Evolutionary conservation across 2,888 invertebrate species (phyloP).

Genomic region (Allophyes oxyacanthae): DNA sequence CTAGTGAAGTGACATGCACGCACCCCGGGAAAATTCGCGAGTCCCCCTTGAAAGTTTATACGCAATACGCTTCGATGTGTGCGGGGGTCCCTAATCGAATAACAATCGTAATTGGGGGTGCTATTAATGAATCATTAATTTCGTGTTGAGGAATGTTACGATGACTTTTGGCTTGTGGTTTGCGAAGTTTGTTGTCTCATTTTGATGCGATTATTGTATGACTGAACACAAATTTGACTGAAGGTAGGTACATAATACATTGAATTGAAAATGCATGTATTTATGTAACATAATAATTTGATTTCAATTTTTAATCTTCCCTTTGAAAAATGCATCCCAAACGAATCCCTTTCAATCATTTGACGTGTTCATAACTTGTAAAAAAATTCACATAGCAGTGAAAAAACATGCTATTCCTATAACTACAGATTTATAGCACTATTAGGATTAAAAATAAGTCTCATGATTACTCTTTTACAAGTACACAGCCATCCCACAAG

Average conservation of each 20-base stretch:
- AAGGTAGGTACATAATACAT: neutral
- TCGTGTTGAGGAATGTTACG: slow-evolving; percentile 64
- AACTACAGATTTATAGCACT: too few species aligned
- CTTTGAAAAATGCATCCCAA: too few species aligned
- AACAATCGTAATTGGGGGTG: slow-evolving; percentile 76
- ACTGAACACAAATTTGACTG: neutral
- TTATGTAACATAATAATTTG: too few species aligned
- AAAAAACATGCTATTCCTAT: too few species aligned
- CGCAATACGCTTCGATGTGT: slow-evolving; percentile 61
- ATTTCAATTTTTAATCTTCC: too few species aligned
- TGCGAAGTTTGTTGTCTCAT: slow-evolving; percentile 46
- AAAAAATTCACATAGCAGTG: too few species aligned
- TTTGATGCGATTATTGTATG: slow-evolving; percentile 25
- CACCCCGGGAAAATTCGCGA: slow-evolving; percentile 77
- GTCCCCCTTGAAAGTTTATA: slow-evolving; percentile 73
- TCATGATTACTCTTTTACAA: neutral
- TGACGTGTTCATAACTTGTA: too few species aligned
- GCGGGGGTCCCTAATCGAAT: slow-evolving; percentile 78
- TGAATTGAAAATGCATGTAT: too few species aligned
- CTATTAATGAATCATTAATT: slow-evolving; percentile 85
- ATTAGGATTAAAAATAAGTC: too few species aligned
- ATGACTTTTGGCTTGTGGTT: slow-evolving; percentile 70
- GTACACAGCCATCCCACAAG: neutral
- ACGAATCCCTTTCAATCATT: too few species aligned
- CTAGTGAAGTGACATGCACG: slow-evolving; percentile 82